Conservation (phyloP, 2,888 invertebrate genomes). For the Dendrolimus pini region DNA sequence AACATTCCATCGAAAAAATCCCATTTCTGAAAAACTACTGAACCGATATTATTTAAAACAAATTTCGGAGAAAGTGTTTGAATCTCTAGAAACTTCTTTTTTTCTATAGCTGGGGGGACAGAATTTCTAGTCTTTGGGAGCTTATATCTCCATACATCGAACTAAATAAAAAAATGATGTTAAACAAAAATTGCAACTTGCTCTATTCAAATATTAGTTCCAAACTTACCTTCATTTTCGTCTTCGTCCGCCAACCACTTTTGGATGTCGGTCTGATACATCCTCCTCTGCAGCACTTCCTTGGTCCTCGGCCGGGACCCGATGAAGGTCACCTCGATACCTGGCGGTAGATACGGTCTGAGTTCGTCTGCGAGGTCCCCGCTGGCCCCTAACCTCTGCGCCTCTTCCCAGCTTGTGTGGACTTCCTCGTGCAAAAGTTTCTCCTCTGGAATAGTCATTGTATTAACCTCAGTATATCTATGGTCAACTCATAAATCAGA, state of each 20-base stretch:
- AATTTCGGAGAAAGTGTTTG: too few relatives aligned
- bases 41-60: too few relatives aligned
- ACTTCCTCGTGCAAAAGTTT: constrained; percentile 86
- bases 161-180: too few relatives aligned
- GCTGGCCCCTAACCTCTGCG: constrained; percentile 65
- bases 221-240: constrained; percentile 60
- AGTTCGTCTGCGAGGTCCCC: constrained; percentile 60
- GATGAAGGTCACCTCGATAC: constrained; percentile 78
- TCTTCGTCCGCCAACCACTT: constrained; percentile 85
- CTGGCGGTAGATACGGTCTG: constrained; percentile 51
- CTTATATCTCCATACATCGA: too few relatives aligned
- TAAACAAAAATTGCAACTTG: too few relatives aligned
- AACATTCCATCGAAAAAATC: too few relatives aligned
- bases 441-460: constrained; percentile 72
- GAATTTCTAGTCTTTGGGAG: too few relatives aligned
- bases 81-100: too few relatives aligned
- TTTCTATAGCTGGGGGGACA: too few relatives aligned
- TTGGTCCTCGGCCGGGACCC: constrained; percentile 85
- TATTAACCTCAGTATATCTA: background rate
- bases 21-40: too few relatives aligned
- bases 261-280: constrained; percentile 85
- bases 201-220: too few relatives aligned
- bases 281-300: constrained; percentile 84
- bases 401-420: constrained; percentile 82
- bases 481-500: too few relatives aligned